These are phyloP conservation scores for Pangasius mekongensis DNA, from an alignment of 2,797 vertebrate species.

Conservation along the genomic window DNA sequence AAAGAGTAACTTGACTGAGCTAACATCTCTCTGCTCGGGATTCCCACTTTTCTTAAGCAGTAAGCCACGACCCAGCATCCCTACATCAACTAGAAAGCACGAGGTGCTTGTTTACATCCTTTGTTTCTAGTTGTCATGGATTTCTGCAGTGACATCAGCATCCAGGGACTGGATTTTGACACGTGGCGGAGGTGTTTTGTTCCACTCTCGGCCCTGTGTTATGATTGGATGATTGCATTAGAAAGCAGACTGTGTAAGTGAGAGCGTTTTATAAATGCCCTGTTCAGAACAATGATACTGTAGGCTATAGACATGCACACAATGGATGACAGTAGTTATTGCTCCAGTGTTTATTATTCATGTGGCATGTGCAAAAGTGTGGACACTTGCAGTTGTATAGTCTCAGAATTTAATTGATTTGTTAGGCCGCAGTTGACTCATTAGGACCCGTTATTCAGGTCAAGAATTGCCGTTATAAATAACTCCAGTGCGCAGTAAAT, in stretches of 20 bases:
- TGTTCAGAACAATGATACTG: neutral
- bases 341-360: neutral
- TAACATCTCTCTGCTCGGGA: neutral
- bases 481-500: neutral
- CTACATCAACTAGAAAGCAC: conserved; percentile 4
- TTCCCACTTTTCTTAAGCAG: neutral
- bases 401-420: neutral
- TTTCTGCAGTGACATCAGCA: conserved; percentile 42
- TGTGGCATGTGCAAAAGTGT: neutral
- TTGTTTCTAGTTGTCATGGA: conserved; percentile 55
- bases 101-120: conserved; percentile 44
- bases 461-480: neutral
- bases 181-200: conserved; percentile 22
- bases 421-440: neutral
- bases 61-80: neutral
- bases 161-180: conserved; percentile 32
- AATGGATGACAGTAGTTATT: neutral
- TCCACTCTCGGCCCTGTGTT: neutral
- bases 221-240: conserved; percentile 24
- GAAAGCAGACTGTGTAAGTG: neutral
- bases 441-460: neutral
- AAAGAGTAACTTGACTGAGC: neutral
- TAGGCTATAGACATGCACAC: neutral
- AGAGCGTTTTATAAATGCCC: neutral
- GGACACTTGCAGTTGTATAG: neutral